Base-by-base conservation (phyloP, 2,888 invertebrate genomes). In the Drosophila mayaguana region DNA sequence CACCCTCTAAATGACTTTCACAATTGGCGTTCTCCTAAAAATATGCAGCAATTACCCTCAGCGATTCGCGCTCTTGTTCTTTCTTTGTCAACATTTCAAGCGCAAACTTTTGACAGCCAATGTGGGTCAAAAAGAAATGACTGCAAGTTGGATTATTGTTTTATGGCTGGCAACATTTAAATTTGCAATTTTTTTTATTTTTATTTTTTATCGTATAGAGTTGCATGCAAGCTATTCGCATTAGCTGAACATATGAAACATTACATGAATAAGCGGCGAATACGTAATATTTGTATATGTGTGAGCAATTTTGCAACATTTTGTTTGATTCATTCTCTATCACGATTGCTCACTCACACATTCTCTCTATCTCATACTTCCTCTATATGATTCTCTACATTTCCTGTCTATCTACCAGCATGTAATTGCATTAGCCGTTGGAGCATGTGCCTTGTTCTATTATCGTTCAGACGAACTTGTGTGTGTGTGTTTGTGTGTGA, bases 21-120 rank as follows among this genome's bases (percentile, higher is more conserved):
- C 62, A 53, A 40, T 55, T 36, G 50, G 43, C 28, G 62, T 22
- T 38, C 50, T 38, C 50, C 51, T 63, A 32, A 28, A 72, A 65
- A 53, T 53, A 60, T 62, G 50, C 59, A 54, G 36, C 57, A 64
- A 67, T 40, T 55, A 56, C 72, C 50, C 18, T n/a, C 8, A 22
- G 57, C 63, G 53, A 43, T 40, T 25, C 45, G 42, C 40, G 12
- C 61, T 60, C 43, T 62, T 18, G 3, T 69, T 59, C 36, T 53
- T 42, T 16, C n/a, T 36, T 53, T 53, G 48, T 53, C 42, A 64
- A 73, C 60, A 63, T 43, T 42, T 16, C 55, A 55, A 43, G 55
- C 50, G 25, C 51, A 69, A 78, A 81, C 63, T 84, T 83, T 67
- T 67, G 66, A 72, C 72, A 64, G 25, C 28, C 66, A 72, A 82